Evolutionary conservation across 1,140 invertebrate genomes (phyloP), one percentile per base, ranked within the genome.

Genomic region (Pogonus chalceus): DNA sequence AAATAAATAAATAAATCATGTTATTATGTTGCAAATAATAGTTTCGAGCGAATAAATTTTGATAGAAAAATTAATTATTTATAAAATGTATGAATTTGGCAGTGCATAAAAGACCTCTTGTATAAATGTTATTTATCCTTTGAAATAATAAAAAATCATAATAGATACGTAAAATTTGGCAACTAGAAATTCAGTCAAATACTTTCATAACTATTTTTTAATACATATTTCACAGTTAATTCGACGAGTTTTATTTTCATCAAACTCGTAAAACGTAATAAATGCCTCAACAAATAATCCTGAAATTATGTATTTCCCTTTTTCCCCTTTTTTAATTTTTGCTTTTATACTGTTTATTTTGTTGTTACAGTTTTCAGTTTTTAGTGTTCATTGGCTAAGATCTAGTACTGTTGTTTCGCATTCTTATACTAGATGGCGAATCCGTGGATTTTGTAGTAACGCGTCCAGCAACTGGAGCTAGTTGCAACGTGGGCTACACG

Each of bases 401-500:
- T 31, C n/a, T n/a, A n/a, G n/a, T n/a, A n/a, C n/a, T n/a, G n/a
- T n/a, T n/a, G n/a, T n/a, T n/a, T n/a, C n/a, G n/a, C n/a, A n/a
- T n/a, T n/a, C n/a, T n/a, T n/a, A 14, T 9, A 16, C 18, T 43
- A 43, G 9, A 43, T 43, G 9, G 7, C 37, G 9, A 18, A 7
- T 18, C 37, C 3, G 18, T 16, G 7, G 37, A n/a, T 43, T 43
- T 18, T 43, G 37, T 12, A 7, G 37, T 12, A n/a, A n/a, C n/a
- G n/a, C 18, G 37, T 9, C 37, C 37, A 18, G 7, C 37, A 18
- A 9, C 37, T 12, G 18, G 4, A 4, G 18, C 37, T 4, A 7
- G 9, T 12, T 18, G 37, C 37, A 43, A 69, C 58, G 62, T 68
- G 57, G 66, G 67, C 77, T 79, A 80, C 66, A 75, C 77, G 64